Evolutionary conservation across 2,797 vertebrate species (phyloP).

Genomic region (Triplophysa bombifrons): DNA sequence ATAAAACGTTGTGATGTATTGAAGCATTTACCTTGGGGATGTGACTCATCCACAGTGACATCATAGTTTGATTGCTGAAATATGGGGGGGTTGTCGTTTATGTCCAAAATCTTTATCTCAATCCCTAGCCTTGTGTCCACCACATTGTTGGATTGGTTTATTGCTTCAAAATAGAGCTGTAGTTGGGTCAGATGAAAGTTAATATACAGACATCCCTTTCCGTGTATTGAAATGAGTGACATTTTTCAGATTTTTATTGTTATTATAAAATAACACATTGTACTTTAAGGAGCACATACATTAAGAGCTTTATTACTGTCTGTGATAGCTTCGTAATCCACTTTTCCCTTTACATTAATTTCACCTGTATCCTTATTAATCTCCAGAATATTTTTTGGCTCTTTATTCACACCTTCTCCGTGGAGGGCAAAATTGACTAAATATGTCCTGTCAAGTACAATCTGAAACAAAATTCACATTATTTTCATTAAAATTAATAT

Average conservation of each 20-base stretch:
- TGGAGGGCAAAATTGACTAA: slow-evolving; percentile 42
- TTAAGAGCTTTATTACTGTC: slow-evolving; percentile 13
- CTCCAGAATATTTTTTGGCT: slow-evolving; percentile 58
- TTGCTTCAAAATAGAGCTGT: slow-evolving; percentile 68
- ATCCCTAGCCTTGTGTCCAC: slow-evolving; percentile 67
- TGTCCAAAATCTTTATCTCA: slow-evolving; percentile 65
- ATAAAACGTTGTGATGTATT: no score
- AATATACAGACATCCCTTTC: not conserved
- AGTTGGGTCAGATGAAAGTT: not conserved
- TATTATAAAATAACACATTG: not conserved
- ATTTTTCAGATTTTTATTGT: not conserved
- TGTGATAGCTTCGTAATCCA: slow-evolving; percentile 65
- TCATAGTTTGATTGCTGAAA: slow-evolving; percentile 48
- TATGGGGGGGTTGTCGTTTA: slow-evolving; percentile 73
- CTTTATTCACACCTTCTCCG: slow-evolving; percentile 65
- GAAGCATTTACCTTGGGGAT: slow-evolving; percentile 66
- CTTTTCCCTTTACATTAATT: slow-evolving; percentile 53
- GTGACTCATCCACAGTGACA: slow-evolving; percentile 61
- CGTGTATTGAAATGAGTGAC: not conserved
- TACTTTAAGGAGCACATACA: slow-evolving; percentile 47
- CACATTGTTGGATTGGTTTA: accelerated
- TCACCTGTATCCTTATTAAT: slow-evolving; percentile 57
- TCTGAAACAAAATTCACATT: slow-evolving; percentile 55
- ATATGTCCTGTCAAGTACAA: slow-evolving; percentile 40
- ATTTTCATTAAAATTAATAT: not conserved